These are phyloP conservation scores for Gobiocypris rarus DNA, from an alignment of 2,113 vertebrate species.

Conservation along the genomic window DNA sequence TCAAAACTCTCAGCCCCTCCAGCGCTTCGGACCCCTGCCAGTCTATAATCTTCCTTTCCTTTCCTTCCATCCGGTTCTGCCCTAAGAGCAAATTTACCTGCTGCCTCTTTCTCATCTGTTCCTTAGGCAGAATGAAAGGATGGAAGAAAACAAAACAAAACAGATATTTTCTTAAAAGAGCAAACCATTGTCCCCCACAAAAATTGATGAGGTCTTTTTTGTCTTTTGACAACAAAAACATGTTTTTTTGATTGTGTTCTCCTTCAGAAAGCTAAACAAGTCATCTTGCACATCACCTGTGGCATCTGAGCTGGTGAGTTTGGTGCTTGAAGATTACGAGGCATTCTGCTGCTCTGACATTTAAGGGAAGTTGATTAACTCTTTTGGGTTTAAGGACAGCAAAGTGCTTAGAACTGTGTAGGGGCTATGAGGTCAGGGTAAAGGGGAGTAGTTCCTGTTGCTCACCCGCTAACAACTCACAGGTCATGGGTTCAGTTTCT, in stretches of 20 bases:
- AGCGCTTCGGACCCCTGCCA: neutral
- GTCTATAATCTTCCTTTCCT: slow-evolving; percentile 31
- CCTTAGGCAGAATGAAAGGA: neutral
- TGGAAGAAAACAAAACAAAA: neutral
- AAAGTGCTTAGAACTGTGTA: neutral
- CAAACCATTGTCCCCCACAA: neutral
- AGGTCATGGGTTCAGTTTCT: neutral
- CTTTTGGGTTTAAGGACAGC: slow-evolving; percentile 15
- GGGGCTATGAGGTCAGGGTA: neutral
- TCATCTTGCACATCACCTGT: slow-evolving; percentile 1
- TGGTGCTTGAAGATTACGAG: neutral
- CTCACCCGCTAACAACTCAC: neutral
- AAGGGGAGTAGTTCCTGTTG: neutral
- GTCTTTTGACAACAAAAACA: neutral
- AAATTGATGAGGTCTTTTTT: neutral
- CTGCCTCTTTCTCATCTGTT: slow-evolving; percentile 22
- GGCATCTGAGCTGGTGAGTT: neutral
- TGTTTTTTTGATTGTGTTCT: neutral
- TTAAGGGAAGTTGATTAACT: neutral
- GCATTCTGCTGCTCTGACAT: slow-evolving; percentile 29
- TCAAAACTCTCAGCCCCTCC: slow-evolving; percentile 33
- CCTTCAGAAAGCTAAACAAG: neutral
- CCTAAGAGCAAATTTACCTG: slow-evolving; percentile 29
- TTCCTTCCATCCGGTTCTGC: slow-evolving; percentile 7
- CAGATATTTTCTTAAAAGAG: neutral